A percentile compares a stretch with the other conserved stretches of the same genome.
Evolutionary conservation across 1,140 invertebrate species (phyloP).

Genomic region (Trichonephila inaurata): DNA sequence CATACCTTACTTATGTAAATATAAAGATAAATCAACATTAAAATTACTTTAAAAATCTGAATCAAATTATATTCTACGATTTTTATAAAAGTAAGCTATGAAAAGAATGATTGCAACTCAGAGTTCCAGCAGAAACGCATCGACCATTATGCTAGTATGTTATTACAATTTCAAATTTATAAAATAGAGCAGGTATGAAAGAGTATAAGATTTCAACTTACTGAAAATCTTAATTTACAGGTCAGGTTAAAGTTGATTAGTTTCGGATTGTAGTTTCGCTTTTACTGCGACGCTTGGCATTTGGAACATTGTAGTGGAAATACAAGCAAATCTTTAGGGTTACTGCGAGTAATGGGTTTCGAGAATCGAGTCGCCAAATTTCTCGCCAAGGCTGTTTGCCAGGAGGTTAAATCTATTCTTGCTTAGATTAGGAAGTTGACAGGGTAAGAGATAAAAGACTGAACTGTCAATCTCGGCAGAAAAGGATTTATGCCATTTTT

Average conservation of each 20-base stretch:
- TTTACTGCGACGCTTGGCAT: constrained; percentile 69
- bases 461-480: background rate
- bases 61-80: background rate
- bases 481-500: background rate
- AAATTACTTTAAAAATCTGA: background rate
- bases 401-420: background rate
- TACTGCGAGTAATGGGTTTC: background rate
- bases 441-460: background rate
- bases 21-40: background rate
- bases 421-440: background rate
- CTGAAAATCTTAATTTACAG: background rate
- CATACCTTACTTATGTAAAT: background rate
- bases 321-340: constrained; percentile 21
- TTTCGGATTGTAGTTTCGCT: constrained; percentile 20
- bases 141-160: background rate
- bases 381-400: constrained; percentile 13
- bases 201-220: no score
- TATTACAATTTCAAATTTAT: background rate
- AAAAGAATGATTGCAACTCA: background rate
- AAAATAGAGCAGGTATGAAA: background rate
- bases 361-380: constrained; percentile 27
- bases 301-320: constrained; percentile 51
- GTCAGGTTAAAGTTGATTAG: background rate
- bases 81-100: no score
- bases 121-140: background rate